Conservation (phyloP, 1,140 invertebrate species). For the Helicorthomorpha holstii region DNA sequence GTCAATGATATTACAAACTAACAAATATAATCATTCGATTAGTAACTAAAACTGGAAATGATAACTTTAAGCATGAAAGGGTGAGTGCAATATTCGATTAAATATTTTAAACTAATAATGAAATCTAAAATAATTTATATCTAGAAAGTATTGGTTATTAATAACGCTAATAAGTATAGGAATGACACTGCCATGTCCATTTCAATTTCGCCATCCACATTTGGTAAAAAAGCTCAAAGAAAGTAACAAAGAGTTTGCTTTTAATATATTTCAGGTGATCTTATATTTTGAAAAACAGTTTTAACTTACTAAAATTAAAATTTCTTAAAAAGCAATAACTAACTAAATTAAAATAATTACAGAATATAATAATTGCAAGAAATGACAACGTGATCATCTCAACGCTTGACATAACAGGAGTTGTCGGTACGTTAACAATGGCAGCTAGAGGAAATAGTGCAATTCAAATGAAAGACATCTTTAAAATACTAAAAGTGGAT, state of each 20-base stretch:
- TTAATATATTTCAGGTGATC: background rate
- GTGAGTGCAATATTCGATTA: too few species aligned
- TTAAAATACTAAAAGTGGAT: background rate
- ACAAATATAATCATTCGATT: too few species aligned
- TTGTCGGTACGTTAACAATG: constrained; percentile 10
- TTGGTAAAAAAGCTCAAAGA: background rate
- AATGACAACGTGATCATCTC: constrained; percentile 23
- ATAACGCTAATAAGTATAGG: too few species aligned
- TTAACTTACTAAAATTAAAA: background rate
- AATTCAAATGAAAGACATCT: constrained; percentile 6
- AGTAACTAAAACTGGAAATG: too few species aligned
- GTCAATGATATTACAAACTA: too few species aligned
- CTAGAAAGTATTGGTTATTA: too few species aligned
- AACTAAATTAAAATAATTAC: background rate
- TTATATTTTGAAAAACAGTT: background rate
- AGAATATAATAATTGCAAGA: constrained; percentile 20
- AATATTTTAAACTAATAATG: too few species aligned
- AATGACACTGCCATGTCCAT: too few species aligned
- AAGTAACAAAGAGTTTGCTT: background rate
- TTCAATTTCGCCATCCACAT: too few species aligned
- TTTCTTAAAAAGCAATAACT: background rate
- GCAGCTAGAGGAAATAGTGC: constrained; percentile 10
- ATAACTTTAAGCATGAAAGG: too few species aligned
- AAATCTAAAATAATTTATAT: too few species aligned
- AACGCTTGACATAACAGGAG: constrained; percentile 11